Percentiles rank a stretch among this genome's conserved stretches.
Evolutionary conservation across 2,888 invertebrate genomes (phyloP).

Genomic region (Drosophila hawaiiensis): DNA sequence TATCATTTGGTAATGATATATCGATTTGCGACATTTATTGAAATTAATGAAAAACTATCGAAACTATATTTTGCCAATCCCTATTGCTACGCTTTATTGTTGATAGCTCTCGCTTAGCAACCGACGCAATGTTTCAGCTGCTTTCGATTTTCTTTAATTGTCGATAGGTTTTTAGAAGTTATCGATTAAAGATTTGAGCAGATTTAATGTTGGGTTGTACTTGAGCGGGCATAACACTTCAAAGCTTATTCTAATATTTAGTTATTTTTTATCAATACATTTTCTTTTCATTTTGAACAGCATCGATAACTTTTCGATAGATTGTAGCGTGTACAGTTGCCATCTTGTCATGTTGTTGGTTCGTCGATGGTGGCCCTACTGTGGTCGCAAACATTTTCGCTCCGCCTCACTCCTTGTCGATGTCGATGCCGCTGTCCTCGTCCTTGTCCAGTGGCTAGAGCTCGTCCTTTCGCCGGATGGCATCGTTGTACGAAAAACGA

Average conservation of each 20-base stretch:
- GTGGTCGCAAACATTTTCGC: constrained; percentile 26
- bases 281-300: background rate
- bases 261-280: background rate
- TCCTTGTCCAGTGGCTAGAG: background rate
- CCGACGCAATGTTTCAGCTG: background rate
- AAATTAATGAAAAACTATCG: background rate
- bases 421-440: background rate
- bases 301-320: background rate
- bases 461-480: constrained; percentile 41
- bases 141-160: background rate
- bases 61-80: background rate
- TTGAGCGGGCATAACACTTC: background rate
- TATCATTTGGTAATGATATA: background rate
- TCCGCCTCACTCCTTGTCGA: background rate
- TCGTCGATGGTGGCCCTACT: background rate
- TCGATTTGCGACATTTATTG: background rate
- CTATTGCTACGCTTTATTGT: background rate
- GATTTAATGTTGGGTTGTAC: background rate
- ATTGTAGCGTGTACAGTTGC: constrained; percentile 10
- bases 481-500: constrained; percentile 77
- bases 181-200: background rate
- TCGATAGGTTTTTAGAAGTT: background rate
- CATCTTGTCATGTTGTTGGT: background rate
- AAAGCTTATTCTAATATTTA: background rate
- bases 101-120: background rate